Percentiles rank a stretch among this genome's conserved stretches.
phyloP scores from a whole-genome alignment of 2,888 invertebrate genomes.

The Antheraea assamensis region DNA sequence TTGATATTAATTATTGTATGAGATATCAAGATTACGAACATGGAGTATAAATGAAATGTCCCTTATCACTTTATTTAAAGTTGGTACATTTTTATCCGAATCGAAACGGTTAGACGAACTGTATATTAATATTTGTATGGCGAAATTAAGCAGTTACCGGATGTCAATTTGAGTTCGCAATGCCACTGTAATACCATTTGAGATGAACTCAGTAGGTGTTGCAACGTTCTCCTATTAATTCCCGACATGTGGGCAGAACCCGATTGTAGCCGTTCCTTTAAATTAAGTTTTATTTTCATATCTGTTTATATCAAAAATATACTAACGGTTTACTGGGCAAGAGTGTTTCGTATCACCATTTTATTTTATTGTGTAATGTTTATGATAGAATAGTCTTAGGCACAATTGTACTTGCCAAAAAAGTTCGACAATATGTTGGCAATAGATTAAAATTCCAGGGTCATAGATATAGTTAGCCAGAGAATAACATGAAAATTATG shows the following conservation, averaged over 20 bases:
- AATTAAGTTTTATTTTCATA: not conserved
- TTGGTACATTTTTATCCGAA: not conserved
- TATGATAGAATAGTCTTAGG: too few species aligned
- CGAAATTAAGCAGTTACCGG: constrained; percentile 45
- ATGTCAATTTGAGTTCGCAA: constrained; percentile 50
- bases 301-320: not conserved
- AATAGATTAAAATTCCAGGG: not conserved
- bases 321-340: not conserved
- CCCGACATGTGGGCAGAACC: constrained; percentile 3
- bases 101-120: not conserved
- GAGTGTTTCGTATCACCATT: too few species aligned
- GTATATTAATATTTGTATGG: constrained; percentile 27
- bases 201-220: constrained; percentile 16
- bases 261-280: not conserved
- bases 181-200: constrained; percentile 49
- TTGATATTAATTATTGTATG: not conserved
- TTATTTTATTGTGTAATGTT: too few species aligned
- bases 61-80: not conserved
- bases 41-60: not conserved
- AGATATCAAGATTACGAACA: not conserved
- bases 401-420: not conserved
- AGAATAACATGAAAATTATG: not conserved
- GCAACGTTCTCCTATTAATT: constrained; percentile 5
- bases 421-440: not conserved
- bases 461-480: not conserved